These are phyloP conservation scores for Gymnoscelis rufifasciata DNA, from an alignment of 2,888 invertebrate genomes.

Conservation along the genomic window DNA sequence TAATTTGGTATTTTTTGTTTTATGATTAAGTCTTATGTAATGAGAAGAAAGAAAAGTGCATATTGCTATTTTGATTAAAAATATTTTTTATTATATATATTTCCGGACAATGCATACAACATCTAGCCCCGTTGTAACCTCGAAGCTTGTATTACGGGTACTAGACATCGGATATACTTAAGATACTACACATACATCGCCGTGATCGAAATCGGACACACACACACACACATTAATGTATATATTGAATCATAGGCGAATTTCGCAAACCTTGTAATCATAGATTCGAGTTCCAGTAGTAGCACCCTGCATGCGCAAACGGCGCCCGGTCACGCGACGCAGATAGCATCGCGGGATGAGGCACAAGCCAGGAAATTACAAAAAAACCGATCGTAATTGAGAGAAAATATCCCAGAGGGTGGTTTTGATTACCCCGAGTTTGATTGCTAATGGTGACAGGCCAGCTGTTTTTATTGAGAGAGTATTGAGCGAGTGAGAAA, in stretches of 20 bases:
- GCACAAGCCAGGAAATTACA: slow-evolving; percentile 36
- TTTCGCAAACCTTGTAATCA: neutral
- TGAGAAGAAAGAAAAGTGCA: too few species aligned
- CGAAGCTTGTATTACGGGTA: too few species aligned
- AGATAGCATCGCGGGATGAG: slow-evolving; percentile 60
- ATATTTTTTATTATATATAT: too few species aligned
- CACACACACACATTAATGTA: neutral
- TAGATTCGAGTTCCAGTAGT: slow-evolving; percentile 1
- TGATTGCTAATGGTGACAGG: slow-evolving; percentile 4
- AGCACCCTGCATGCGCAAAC: slow-evolving; percentile 37
- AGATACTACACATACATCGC: too few species aligned
- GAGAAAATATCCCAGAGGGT: slow-evolving; percentile 6
- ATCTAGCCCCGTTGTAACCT: too few species aligned
- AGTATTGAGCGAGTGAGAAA: too few species aligned
- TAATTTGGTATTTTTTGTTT: too few species aligned
- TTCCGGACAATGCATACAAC: too few species aligned
- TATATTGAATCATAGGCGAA: neutral
- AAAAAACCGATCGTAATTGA: slow-evolving; percentile 23
- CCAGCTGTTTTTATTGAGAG: slow-evolving; percentile 1
- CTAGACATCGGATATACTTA: too few species aligned
- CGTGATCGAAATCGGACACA: too few species aligned
- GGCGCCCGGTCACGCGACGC: slow-evolving; percentile 54
- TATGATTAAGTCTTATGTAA: too few species aligned
- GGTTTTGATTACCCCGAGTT: slow-evolving; percentile 1
- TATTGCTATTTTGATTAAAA: too few species aligned